Percentiles rank a stretch among this genome's conserved stretches.
Evolutionary conservation across 1,140 invertebrate species (phyloP).

Genomic region (Aphaenogaster ashmeadi): DNA sequence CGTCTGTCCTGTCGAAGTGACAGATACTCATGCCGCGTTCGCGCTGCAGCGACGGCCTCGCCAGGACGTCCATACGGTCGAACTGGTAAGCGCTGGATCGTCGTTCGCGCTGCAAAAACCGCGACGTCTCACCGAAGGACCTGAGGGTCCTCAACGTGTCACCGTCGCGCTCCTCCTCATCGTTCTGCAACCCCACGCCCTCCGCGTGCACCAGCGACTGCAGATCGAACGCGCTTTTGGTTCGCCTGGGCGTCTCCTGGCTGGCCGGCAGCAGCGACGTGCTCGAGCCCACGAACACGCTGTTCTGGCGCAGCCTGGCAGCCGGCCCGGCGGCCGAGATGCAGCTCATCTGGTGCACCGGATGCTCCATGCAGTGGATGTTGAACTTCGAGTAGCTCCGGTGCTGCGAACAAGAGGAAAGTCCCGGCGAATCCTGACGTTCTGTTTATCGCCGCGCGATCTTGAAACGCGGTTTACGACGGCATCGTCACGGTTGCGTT

Average conservation of each 20-base stretch:
- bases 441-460: background rate
- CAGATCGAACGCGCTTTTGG: constrained; percentile 94
- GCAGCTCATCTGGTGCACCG: constrained; percentile 76
- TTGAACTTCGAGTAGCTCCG: constrained; percentile 91
- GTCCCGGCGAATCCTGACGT: background rate
- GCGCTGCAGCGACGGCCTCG: constrained; percentile 65
- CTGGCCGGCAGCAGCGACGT: constrained; percentile 85
- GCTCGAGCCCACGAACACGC: constrained; percentile 93
- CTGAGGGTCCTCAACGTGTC: constrained; percentile 57
- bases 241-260: constrained; percentile 90
- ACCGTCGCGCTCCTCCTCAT: constrained; percentile 67
- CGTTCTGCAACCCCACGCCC: constrained; percentile 56
- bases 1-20: constrained; percentile 80
- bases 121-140: constrained; percentile 55
- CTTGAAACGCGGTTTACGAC: background rate
- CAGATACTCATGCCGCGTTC: constrained; percentile 83
- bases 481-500: background rate
- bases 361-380: constrained; percentile 89
- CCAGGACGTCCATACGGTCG: constrained; percentile 71
- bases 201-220: constrained; percentile 89
- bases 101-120: constrained; percentile 66
- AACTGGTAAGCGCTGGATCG: constrained; percentile 72
- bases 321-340: constrained; percentile 37
- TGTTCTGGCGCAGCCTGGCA: constrained; percentile 90
- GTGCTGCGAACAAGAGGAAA: constrained; percentile 87